Base-by-base conservation (phyloP, 2,888 invertebrate species). In the Oxystoma pomonae region DNA sequence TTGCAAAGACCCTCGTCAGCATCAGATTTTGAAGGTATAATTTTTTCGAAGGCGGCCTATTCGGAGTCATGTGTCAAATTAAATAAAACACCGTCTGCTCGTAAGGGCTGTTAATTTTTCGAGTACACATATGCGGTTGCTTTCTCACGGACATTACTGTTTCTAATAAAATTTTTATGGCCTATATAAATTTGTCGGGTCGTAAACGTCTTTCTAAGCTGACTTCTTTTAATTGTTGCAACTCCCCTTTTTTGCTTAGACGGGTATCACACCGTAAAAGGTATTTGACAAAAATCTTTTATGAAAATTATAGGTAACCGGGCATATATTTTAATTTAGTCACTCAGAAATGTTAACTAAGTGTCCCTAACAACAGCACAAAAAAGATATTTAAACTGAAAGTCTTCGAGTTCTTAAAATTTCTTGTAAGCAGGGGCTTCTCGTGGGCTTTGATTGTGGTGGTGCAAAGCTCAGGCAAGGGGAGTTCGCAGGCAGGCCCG, bases 61-160 rank as follows among this genome's bases (percentile, higher is more conserved):
- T 35, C 12, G 12, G 76, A 78, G 76, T 77, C 76, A 78, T 77
- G 73, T 77, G 78, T 78, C 77, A 78, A 76, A 77, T 77, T 78
- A 78, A 78, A 78, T 78, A 78, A 77, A 76, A 76, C 76, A 74
- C 75, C 5, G 35, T 35, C 35, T 35, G 35, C 35, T 12, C 12
- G 12, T 35, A 74, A 77, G 76, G 76, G 75, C 76, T 74, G 76
- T 74, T 74, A 73, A 75, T 73, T 72, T 70, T 70, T 35, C 35
- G 71, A 73, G 69, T 70, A 73, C 72, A 69, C 73, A 75, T 74
- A 73, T 72, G 75, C 68, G 73, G 76, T 75, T 72, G 72, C 74
- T 77, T 78, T 78, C 78, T 78, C 78, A 78, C 78, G 78, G 73
- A 77, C 77, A 76, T 77, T 76, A 77, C 75, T 75, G 74, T 71